Base-by-base conservation (phyloP, 2,113 vertebrate species). In the Anser cygnoides region DNA sequence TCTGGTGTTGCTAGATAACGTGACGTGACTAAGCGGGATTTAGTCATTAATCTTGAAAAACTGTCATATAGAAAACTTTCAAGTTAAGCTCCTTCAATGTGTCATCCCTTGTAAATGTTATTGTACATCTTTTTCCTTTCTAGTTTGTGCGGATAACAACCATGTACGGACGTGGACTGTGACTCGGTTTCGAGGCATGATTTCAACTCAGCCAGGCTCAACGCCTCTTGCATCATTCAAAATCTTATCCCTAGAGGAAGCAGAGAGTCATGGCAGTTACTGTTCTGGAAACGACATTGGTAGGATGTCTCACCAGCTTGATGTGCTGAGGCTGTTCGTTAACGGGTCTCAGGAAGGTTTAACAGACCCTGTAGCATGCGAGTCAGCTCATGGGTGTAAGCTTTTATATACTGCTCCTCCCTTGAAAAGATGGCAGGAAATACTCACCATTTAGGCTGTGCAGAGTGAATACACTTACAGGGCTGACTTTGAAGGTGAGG, bases 141-240 rank as follows among this genome's bases (percentile, higher is more conserved):
- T 89, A 99, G 99, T 99, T 89, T 99, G 99, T 93, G 99, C 99
- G 10, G 99, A 99, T 96, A 99, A 99, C 95, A 99, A 99, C 94
- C 99, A 99, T 3, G 99, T 99, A 43, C 98, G 99, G 35, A 99
- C 99, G 0, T 99, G 99, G 99, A 99, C 99, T 12, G 99, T 99
- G 73, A 99, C 99, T 3, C 98, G 99, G 3, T 99, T 99, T 98
- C 96, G 99, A 94, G 99, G 99, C 50, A 99, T 99, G 99, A 99
- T 99, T 97, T 99, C 99, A 19, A 99, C 99, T 19, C 99, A 99
- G 92, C 99, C 99, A 3, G 99, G 99, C 62, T 99, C 99, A 86
- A 99, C 99, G 7, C 99, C 99, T 15, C 97, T 99, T 75, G 99
- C 99, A 7, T 99, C 99, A 5, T 99, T 99, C 95, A 99, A 99